Conservation (phyloP, 2,888 invertebrate species). For the Brachyptera putata region DNA sequence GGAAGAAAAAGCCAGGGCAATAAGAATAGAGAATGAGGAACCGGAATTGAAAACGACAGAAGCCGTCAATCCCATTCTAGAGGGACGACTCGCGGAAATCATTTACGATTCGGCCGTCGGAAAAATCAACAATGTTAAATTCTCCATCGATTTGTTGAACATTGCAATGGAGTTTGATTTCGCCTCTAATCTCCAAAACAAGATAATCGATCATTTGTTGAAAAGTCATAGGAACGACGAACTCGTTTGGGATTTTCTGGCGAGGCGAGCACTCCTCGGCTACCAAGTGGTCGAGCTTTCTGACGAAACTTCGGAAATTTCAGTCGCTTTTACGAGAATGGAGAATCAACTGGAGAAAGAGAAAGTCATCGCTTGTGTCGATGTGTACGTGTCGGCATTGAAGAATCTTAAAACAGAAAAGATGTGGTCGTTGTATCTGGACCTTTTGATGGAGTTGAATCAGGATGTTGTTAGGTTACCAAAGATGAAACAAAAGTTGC, state of each 20-base stretch:
- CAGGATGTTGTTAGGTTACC: too few species aligned
- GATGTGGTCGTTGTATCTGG: slow-evolving; percentile 56
- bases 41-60: neutral
- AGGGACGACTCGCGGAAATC: slow-evolving; percentile 51
- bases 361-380: slow-evolving; percentile 43
- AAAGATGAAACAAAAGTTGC: slow-evolving; percentile 52
- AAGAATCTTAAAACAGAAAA: slow-evolving; percentile 47
- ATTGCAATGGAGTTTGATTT: slow-evolving; percentile 55
- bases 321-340: neutral
- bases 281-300: neutral
- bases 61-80: slow-evolving; percentile 15
- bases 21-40: neutral
- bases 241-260: slow-evolving; percentile 56
- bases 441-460: slow-evolving; percentile 53
- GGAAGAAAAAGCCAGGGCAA: neutral
- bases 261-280: slow-evolving; percentile 49
- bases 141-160: slow-evolving; percentile 58
- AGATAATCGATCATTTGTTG: slow-evolving; percentile 35
- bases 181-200: slow-evolving; percentile 54
- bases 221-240: slow-evolving; percentile 48
- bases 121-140: slow-evolving; percentile 52
- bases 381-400: slow-evolving; percentile 50
- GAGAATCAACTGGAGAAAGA: too few species aligned
- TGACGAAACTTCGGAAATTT: neutral
- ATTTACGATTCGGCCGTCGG: slow-evolving; percentile 59